A percentile compares a stretch with the other conserved stretches of the same genome.
Evolutionary conservation across 1,140 invertebrate genomes (phyloP).

Genomic region (Drosophila ohnishii): DNA sequence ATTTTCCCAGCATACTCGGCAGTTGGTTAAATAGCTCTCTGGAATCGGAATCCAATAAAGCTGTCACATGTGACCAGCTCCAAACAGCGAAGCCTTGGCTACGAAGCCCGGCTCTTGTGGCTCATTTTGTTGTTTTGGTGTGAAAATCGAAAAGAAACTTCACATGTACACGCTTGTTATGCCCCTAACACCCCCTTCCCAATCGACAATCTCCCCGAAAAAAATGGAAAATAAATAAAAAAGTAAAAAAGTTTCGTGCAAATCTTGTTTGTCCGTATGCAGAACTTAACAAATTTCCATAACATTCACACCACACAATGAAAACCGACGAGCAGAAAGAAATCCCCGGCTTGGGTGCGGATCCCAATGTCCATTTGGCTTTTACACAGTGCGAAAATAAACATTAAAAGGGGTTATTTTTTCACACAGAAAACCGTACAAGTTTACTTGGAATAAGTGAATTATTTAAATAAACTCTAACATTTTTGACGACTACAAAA

Average conservation of each 20-base stretch:
- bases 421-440: no score
- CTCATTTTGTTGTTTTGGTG: conserved; percentile 68
- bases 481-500: no score
- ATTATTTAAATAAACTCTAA: not conserved
- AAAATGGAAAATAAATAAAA: not conserved
- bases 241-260: conserved; percentile 62
- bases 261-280: conserved; percentile 73
- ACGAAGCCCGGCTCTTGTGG: conserved; percentile 33
- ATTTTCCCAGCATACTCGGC: conserved; percentile 58
- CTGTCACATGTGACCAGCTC: conserved; percentile 71
- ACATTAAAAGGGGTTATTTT: not conserved
- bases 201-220: not conserved
- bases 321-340: conserved; percentile 53
- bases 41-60: conserved; percentile 79
- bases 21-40: conserved; percentile 69
- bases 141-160: conserved; percentile 78
- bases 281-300: conserved; percentile 81
- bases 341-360: conserved; percentile 52
- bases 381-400: conserved; percentile 16
- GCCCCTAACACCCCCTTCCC: conserved; percentile 8
- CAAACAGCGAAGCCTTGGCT: conserved; percentile 42
- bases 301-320: conserved; percentile 78
- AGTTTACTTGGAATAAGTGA: not conserved
- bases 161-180: conserved; percentile 45
- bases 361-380: conserved; percentile 35